phyloP scores from a whole-genome alignment of 2,797 vertebrate species.

The Mastacembelus armatus region DNA sequence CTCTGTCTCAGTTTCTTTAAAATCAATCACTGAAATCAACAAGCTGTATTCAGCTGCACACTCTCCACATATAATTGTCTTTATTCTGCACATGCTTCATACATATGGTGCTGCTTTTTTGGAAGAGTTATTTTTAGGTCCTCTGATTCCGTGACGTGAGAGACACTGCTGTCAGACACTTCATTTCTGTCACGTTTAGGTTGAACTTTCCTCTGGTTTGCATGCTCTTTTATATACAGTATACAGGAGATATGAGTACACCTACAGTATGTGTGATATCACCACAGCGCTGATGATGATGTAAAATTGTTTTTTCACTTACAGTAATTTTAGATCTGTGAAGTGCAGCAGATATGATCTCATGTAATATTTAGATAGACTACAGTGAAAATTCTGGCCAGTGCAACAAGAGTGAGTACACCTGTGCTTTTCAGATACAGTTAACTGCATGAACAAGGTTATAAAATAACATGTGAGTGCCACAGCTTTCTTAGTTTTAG shows the following conservation, averaged over 20 bases:
- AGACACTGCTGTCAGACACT: slow-evolving; percentile 62
- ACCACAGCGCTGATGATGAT: neutral
- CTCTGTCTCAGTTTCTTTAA: slow-evolving; percentile 21
- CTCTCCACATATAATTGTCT: slow-evolving; percentile 38
- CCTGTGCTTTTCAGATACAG: too few relatives aligned
- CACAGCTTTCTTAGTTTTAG: too few relatives aligned
- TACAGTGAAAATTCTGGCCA: too few relatives aligned
- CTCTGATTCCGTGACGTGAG: slow-evolving; percentile 53
- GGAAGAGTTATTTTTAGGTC: slow-evolving; percentile 73
- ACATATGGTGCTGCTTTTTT: slow-evolving; percentile 64
- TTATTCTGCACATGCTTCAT: slow-evolving; percentile 64
- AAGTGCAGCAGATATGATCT: too few relatives aligned
- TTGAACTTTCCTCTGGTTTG: slow-evolving; percentile 36
- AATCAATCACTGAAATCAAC: slow-evolving; percentile 45
- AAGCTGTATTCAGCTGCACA: slow-evolving; percentile 34
- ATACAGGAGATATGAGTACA: neutral
- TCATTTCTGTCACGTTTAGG: slow-evolving; percentile 28
- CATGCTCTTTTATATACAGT: slow-evolving; percentile 17
- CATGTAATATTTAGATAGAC: too few relatives aligned
- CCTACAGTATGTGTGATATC: neutral
- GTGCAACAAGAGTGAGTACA: too few relatives aligned
- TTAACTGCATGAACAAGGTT: too few relatives aligned
- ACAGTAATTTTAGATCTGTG: too few relatives aligned
- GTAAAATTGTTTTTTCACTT: too few relatives aligned
- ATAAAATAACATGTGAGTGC: too few relatives aligned